A percentile compares a stretch with the other conserved stretches of the same genome.
These are phyloP conservation scores for Heliconius congener DNA, from an alignment of 1,140 invertebrate species.

Conservation along the genomic window DNA sequence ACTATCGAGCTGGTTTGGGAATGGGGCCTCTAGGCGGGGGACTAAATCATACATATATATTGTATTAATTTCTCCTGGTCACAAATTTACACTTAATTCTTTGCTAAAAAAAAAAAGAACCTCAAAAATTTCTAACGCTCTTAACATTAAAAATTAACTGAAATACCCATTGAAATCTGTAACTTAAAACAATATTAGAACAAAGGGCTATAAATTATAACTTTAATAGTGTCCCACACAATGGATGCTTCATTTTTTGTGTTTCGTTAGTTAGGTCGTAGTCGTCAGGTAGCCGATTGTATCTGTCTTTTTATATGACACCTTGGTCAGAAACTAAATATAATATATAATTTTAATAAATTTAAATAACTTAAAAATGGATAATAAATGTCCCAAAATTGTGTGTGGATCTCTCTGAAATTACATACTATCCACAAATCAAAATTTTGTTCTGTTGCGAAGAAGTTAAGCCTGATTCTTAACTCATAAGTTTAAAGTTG, in stretches of 20 bases:
- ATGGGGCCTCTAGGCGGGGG: too few relatives aligned
- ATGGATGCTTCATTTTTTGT: constrained; percentile 53
- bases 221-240: constrained; percentile 52
- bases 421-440: too few relatives aligned
- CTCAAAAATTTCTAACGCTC: neutral
- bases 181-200: constrained; percentile 47
- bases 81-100: too few relatives aligned
- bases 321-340: constrained; percentile 2
- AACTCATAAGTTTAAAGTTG: too few relatives aligned
- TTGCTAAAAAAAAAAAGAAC: neutral
- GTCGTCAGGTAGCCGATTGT: constrained; percentile 43
- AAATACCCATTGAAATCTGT: constrained; percentile 19
- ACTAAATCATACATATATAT: too few relatives aligned
- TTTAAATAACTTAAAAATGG: too few relatives aligned
- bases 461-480: too few relatives aligned
- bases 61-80: too few relatives aligned
- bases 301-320: constrained; percentile 28
- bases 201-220: constrained; percentile 63
- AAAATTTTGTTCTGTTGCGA: too few relatives aligned
- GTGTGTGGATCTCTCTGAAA: too few relatives aligned
- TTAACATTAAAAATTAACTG: constrained; percentile 6
- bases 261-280: constrained; percentile 46
- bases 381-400: too few relatives aligned
- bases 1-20: too few relatives aligned
- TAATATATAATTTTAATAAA: neutral